A percentile compares a stretch with the other conserved stretches of the same genome.
phyloP scores from a whole-genome alignment of 2,888 invertebrate species.

The Amaurobius ferox region DNA sequence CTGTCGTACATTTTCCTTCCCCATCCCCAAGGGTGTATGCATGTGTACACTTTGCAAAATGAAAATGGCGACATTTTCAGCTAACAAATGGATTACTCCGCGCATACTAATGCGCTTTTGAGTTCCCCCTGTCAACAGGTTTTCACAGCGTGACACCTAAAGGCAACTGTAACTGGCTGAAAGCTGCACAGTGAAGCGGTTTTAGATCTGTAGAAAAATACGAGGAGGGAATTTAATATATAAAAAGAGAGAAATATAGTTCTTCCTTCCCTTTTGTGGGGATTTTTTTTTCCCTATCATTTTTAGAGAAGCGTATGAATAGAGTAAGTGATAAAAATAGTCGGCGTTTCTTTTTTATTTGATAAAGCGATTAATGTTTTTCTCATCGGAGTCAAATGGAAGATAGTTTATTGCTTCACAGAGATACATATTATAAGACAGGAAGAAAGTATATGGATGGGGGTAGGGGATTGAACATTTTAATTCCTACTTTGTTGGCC shows the following conservation, averaged over 20 bases:
- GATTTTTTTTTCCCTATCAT: background rate
- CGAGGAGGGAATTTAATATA: background rate
- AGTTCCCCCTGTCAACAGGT: slow-evolving; percentile 63
- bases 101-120: slow-evolving; percentile 64
- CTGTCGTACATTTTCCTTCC: slow-evolving; percentile 22
- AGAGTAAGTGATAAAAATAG: no score
- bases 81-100: slow-evolving; percentile 64
- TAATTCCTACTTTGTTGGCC: no score
- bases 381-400: no score
- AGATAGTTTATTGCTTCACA: no score
- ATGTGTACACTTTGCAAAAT: slow-evolving; percentile 19
- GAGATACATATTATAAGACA: no score
- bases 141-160: slow-evolving; percentile 28
- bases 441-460: no score
- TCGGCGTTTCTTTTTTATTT: no score
- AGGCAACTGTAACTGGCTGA: slow-evolving; percentile 7
- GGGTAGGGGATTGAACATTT: no score
- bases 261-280: background rate
- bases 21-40: background rate
- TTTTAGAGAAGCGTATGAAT: no score
- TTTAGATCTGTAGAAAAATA: background rate
- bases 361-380: no score
- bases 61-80: slow-evolving; percentile 66
- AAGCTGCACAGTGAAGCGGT: background rate
- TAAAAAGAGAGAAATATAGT: background rate